These are phyloP conservation scores for Urocolius indicus DNA, from an alignment of 2,113 vertebrate genomes.

Conservation along the genomic window DNA sequence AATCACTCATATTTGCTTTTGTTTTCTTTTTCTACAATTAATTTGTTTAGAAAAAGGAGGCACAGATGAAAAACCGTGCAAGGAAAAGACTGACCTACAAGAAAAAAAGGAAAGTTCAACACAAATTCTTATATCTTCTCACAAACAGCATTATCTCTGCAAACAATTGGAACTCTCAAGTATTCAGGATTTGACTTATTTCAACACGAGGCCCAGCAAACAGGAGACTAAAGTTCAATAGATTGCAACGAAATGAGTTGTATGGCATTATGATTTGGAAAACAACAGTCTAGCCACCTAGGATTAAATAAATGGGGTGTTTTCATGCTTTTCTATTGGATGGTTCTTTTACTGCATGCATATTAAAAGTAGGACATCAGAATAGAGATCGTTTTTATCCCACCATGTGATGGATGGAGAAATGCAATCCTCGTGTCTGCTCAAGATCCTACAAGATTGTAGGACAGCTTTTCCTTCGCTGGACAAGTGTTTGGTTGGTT, in stretches of 20 bases:
- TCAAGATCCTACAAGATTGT: neutral
- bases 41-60: neutral
- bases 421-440: neutral
- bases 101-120: neutral
- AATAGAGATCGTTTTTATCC: neutral
- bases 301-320: neutral
- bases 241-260: neutral
- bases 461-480: neutral
- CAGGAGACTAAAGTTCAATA: neutral
- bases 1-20: neutral
- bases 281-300: neutral
- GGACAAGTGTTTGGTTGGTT: neutral
- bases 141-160: neutral
- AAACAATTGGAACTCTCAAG: neutral
- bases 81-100: neutral
- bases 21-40: neutral
- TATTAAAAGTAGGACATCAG: neutral
- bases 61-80: accelerated
- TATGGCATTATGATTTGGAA: neutral
- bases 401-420: neutral
- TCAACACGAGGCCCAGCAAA: neutral
- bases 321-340: neutral
- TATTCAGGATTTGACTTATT: neutral
- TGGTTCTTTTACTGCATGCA: neutral
- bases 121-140: neutral